Evolutionary conservation across 2,113 vertebrate species (phyloP).

Genomic region (Dolichotis patagonum): DNA sequence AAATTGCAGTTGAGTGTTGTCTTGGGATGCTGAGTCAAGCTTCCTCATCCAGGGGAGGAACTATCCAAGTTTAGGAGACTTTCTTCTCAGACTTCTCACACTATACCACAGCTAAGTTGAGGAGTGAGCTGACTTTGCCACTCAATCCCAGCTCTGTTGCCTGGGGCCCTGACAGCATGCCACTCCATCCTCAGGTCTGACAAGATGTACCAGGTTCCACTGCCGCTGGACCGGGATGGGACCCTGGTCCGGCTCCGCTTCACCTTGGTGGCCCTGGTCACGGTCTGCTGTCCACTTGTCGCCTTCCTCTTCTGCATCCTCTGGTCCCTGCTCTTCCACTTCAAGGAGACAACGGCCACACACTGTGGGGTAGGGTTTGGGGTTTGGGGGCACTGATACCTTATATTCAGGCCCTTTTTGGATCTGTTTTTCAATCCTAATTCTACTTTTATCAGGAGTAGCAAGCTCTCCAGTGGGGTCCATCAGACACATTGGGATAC

Average conservation of each 20-base stretch:
- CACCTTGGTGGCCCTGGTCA: constrained; percentile 88
- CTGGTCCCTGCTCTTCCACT: constrained; percentile 93
- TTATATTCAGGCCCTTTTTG: neutral
- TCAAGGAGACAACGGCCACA: constrained; percentile 90
- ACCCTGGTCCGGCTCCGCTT: constrained; percentile 91
- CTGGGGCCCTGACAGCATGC: constrained; percentile 58
- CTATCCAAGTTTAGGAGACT: neutral
- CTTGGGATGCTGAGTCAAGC: constrained; percentile 22
- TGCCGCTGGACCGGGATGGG: constrained; percentile 91
- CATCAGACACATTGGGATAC: neutral
- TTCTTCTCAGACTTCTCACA: neutral
- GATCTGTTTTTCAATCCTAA: constrained; percentile 34
- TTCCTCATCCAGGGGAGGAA: neutral
- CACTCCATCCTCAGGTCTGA: constrained; percentile 75
- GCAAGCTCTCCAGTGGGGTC: neutral
- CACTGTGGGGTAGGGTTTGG: constrained; percentile 91
- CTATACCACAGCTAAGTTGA: neutral
- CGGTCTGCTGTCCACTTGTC: constrained; percentile 91
- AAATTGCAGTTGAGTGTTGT: constrained; percentile 49
- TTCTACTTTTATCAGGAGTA: constrained; percentile 45
- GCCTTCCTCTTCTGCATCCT: constrained; percentile 92
- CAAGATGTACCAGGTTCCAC: constrained; percentile 91
- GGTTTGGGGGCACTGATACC: neutral
- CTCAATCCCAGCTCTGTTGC: neutral
- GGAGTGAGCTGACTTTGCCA: neutral